phyloP scores from a whole-genome alignment of 30 jellyfish, hydroid and myxozoan genomes.

The Aurelia sp. region DNA sequence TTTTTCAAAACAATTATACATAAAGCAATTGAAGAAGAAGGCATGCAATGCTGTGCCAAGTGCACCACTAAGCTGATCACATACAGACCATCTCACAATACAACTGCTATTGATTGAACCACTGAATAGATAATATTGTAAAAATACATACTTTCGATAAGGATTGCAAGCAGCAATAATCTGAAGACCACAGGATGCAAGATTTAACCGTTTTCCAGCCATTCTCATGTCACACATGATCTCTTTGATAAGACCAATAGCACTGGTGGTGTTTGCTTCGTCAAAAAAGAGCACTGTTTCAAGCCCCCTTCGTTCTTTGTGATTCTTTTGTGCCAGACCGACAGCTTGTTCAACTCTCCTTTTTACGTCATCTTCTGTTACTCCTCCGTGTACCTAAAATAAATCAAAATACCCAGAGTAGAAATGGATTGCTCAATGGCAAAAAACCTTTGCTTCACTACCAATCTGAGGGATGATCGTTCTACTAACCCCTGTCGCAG shows the following conservation, averaged over 20 bases:
- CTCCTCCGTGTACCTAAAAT: constrained; percentile 81
- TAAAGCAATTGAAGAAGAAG: too few species aligned
- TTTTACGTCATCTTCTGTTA: constrained; percentile 46
- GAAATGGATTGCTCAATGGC: background rate
- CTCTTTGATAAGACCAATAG: constrained; percentile 65
- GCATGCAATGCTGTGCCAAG: too few species aligned
- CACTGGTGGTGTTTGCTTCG: constrained; percentile 78
- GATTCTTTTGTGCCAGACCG: constrained; percentile 52
- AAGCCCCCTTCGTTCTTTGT: background rate
- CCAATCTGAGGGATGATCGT: background rate
- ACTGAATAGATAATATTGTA: too few species aligned
- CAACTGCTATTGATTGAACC: too few species aligned
- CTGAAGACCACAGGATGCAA: constrained; percentile 55
- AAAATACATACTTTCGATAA: constrained; percentile 42
- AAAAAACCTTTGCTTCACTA: background rate
- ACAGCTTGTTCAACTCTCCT: constrained; percentile 53
- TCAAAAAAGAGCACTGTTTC: constrained; percentile 63
- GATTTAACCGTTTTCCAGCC: constrained; percentile 62
- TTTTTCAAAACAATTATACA: too few species aligned
- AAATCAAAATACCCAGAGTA: background rate
- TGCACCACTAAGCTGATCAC: too few species aligned
- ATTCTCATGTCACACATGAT: constrained; percentile 67
- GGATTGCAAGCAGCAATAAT: constrained; percentile 83
- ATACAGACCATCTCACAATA: too few species aligned
- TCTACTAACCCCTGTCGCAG: too few species aligned